Percentiles rank a stretch among this genome's conserved stretches.
Evolutionary conservation across 2,113 vertebrate genomes (phyloP).

Genomic region (Ploceus nigricollis): DNA sequence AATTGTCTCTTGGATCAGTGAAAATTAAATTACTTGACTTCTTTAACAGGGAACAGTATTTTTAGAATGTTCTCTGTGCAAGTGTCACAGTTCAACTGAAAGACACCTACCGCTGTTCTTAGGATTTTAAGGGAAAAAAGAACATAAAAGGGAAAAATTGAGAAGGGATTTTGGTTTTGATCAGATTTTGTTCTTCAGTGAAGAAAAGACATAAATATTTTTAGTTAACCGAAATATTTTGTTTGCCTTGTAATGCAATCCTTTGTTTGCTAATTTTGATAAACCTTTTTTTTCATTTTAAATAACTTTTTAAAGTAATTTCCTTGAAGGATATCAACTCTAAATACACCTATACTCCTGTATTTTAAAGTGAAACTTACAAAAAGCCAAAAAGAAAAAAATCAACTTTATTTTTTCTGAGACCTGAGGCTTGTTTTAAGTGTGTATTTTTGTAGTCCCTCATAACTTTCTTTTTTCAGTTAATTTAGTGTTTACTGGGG

Average conservation of each 20-base stretch:
- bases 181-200: background rate
- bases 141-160: background rate
- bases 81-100: background rate
- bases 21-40: background rate
- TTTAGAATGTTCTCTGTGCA: background rate
- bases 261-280: background rate
- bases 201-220: background rate
- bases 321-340: background rate
- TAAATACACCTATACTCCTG: background rate
- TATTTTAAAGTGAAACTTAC: background rate
- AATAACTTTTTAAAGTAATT: background rate
- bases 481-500: background rate
- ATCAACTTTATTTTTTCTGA: rapidly evolving
- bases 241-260: background rate
- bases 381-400: background rate
- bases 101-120: background rate
- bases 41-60: background rate
- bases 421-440: background rate
- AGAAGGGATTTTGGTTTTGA: background rate
- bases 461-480: background rate
- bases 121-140: background rate
- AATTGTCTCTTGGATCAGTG: background rate
- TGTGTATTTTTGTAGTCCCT: background rate
- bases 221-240: background rate
- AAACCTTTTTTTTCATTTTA: background rate